Evolutionary conservation across 2,888 invertebrate species (phyloP).

Genomic region (Hemaris fuciformis): DNA sequence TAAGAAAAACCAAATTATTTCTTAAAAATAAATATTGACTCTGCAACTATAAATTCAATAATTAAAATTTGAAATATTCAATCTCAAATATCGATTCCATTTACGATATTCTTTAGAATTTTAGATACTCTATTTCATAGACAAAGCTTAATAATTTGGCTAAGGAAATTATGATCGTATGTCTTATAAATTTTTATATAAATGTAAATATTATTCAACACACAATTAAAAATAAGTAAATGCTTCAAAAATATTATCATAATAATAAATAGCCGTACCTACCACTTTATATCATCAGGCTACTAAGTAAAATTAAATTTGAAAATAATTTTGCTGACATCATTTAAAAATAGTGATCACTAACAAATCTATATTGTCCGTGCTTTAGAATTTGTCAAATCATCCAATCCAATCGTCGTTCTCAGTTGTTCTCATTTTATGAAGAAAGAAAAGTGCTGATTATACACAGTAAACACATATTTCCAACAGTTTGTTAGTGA

Average conservation of each 20-base stretch:
- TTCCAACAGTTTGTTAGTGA: constrained; percentile 21
- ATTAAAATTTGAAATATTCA: no score
- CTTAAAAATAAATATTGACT: no score
- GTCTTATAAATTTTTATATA: no score
- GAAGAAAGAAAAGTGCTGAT: constrained; percentile 29
- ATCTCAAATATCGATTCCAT: no score
- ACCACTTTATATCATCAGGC: no score
- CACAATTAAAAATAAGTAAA: background rate
- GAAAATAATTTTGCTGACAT: background rate
- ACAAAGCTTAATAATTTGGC: no score
- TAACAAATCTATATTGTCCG: constrained; percentile 31
- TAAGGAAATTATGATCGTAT: no score
- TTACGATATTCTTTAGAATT: no score
- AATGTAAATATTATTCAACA: background rate
- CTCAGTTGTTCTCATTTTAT: constrained; percentile 37
- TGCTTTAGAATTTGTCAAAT: constrained; percentile 71
- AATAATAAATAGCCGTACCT: background rate
- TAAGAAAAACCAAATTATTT: no score
- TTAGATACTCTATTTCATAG: no score
- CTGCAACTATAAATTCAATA: no score
- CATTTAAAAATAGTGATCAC: background rate
- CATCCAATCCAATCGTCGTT: constrained; percentile 61
- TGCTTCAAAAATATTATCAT: background rate
- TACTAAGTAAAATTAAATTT: no score
- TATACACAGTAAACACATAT: constrained; percentile 15